These are phyloP conservation scores for Erannis defoliaria DNA, from an alignment of 2,888 invertebrate genomes.

Conservation along the genomic window DNA sequence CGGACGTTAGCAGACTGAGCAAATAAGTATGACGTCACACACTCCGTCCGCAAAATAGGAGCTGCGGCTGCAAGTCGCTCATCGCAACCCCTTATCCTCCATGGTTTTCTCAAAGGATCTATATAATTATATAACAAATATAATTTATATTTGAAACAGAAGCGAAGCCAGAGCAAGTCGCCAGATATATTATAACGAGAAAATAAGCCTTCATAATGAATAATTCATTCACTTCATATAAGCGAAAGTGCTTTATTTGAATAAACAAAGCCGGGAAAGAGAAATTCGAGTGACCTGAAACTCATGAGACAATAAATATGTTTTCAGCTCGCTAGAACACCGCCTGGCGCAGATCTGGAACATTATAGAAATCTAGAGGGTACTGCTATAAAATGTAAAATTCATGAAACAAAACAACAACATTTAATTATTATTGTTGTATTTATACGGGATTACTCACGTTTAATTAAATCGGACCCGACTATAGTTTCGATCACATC, in stretches of 20 bases:
- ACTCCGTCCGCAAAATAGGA: too few relatives aligned
- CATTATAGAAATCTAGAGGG: neutral
- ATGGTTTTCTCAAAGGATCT: too few relatives aligned
- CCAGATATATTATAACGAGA: neutral
- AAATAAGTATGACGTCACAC: too few relatives aligned
- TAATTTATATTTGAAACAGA: neutral
- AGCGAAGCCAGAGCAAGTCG: neutral
- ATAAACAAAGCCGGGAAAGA: conserved; percentile 32
- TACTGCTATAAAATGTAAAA: neutral
- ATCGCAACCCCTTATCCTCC: too few relatives aligned
- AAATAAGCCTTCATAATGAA: conserved; percentile 7
- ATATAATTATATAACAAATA: neutral
- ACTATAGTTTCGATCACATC: too few relatives aligned
- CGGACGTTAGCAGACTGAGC: too few relatives aligned
- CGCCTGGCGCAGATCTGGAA: neutral
- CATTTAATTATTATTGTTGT: too few relatives aligned
- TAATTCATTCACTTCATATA: conserved; percentile 22
- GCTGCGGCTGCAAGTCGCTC: too few relatives aligned
- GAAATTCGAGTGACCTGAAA: conserved; percentile 34
- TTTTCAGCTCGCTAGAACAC: conserved; percentile 30
- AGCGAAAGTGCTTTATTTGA: conserved; percentile 28
- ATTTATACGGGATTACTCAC: too few relatives aligned
- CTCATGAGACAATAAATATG: conserved; percentile 38
- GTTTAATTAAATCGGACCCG: too few relatives aligned
- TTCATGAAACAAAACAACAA: too few relatives aligned